These are phyloP conservation scores for Cathartes aura DNA, from an alignment of 2,113 vertebrate species.

Conservation along the genomic window DNA sequence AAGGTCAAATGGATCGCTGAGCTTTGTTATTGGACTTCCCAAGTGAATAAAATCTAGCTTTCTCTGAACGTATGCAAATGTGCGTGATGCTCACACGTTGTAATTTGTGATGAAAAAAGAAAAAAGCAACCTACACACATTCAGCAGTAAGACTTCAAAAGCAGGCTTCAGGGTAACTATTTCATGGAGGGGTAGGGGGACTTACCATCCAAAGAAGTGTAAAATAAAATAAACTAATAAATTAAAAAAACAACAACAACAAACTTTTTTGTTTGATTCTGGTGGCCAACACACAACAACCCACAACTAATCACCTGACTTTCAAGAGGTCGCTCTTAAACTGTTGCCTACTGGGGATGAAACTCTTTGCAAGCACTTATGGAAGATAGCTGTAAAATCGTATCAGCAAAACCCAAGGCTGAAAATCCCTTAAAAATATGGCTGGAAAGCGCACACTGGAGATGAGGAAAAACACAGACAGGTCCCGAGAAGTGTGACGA, in stretches of 20 bases:
- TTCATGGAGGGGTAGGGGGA: accelerated
- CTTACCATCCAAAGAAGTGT: neutral
- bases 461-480: neutral
- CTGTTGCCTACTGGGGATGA: neutral
- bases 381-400: neutral
- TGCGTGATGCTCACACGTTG: neutral
- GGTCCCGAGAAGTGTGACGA: accelerated
- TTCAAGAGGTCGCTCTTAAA: neutral
- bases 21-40: neutral
- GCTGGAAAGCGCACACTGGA: neutral
- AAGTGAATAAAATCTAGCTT: neutral
- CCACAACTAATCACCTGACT: neutral
- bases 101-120: neutral
- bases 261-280: neutral
- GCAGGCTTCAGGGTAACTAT: neutral
- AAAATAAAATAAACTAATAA: neutral
- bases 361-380: neutral
- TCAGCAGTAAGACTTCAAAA: neutral
- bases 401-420: neutral
- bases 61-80: accelerated
- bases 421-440: neutral
- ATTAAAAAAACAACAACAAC: neutral
- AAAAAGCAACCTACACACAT: neutral
- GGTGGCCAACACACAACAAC: neutral
- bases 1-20: conserved; percentile 20